These are phyloP conservation scores for Macrotis lagotis DNA, from an alignment of 2,113 vertebrate genomes.

Conservation along the genomic window DNA sequence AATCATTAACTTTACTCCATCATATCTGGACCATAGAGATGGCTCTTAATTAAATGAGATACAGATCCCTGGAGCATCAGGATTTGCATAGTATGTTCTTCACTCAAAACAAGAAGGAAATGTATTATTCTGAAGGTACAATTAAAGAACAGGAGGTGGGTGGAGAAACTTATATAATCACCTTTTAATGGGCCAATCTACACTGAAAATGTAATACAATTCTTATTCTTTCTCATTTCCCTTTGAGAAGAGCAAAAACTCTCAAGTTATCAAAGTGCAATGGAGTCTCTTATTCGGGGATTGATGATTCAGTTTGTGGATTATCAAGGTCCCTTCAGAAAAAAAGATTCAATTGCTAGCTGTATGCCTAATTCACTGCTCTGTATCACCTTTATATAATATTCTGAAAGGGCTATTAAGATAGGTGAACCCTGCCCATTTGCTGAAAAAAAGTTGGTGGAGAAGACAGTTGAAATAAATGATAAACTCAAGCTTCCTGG, in stretches of 20 bases:
- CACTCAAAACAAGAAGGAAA: neutral
- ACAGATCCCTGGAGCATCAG: neutral
- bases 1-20: neutral
- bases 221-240: neutral
- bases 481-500: neutral
- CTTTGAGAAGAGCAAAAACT: neutral
- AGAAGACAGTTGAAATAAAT: neutral
- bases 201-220: neutral
- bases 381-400: neutral
- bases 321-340: neutral
- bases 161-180: neutral
- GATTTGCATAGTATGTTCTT: neutral
- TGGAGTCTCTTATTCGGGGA: neutral
- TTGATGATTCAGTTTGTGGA: neutral
- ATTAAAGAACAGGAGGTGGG: neutral
- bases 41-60: neutral
- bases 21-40: neutral
- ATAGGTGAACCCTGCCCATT: neutral
- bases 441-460: neutral
- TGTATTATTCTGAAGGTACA: neutral
- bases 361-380: neutral
- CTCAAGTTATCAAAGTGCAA: neutral
- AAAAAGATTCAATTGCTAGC: neutral
- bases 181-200: neutral
- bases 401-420: neutral